phyloP scores from a whole-genome alignment of 2,797 vertebrate genomes.

The Poecilia gillii region DNA sequence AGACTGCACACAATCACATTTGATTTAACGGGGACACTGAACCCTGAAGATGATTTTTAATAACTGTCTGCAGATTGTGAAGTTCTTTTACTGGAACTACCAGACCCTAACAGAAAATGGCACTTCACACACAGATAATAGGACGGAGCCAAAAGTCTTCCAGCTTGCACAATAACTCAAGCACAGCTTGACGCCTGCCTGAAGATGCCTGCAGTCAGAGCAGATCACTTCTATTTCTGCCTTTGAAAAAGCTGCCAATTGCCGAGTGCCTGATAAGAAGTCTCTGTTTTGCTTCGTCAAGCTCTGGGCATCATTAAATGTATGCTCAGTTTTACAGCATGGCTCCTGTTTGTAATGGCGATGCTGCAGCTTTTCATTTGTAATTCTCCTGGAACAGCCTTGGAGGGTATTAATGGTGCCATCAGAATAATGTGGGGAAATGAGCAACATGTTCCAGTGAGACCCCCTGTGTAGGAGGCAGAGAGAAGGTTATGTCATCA shows the following conservation, averaged over 20 bases:
- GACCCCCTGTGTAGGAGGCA: slow-evolving; percentile 6
- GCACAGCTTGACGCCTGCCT: slow-evolving; percentile 37
- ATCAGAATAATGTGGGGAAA: slow-evolving; percentile 9
- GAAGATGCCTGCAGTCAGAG: slow-evolving; percentile 32
- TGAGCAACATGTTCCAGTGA: slow-evolving; percentile 8
- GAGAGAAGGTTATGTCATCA: slow-evolving; percentile 16
- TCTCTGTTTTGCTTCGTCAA: slow-evolving; percentile 7
- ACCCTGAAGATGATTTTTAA: neutral
- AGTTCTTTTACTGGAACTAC: slow-evolving; percentile 32
- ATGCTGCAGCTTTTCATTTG: neutral
- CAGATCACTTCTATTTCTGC: slow-evolving; percentile 55
- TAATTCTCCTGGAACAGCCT: slow-evolving; percentile 17
- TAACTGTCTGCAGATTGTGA: slow-evolving; percentile 16
- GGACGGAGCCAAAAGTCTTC: slow-evolving; percentile 40
- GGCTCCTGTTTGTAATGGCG: neutral
- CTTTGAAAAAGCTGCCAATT: slow-evolving; percentile 34
- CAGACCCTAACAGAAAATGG: slow-evolving; percentile 36
- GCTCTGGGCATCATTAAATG: neutral
- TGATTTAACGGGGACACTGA: neutral
- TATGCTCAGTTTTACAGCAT: neutral
- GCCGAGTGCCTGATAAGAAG: slow-evolving; percentile 44
- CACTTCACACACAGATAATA: slow-evolving; percentile 42
- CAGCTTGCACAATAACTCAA: slow-evolving; percentile 62
- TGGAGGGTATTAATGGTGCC: slow-evolving; percentile 13
- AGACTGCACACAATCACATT: neutral